Evolutionary conservation across 1,140 invertebrate genomes (phyloP), one percentile per base, ranked within the genome.

Genomic region (Lamellibrachia luymesi): DNA sequence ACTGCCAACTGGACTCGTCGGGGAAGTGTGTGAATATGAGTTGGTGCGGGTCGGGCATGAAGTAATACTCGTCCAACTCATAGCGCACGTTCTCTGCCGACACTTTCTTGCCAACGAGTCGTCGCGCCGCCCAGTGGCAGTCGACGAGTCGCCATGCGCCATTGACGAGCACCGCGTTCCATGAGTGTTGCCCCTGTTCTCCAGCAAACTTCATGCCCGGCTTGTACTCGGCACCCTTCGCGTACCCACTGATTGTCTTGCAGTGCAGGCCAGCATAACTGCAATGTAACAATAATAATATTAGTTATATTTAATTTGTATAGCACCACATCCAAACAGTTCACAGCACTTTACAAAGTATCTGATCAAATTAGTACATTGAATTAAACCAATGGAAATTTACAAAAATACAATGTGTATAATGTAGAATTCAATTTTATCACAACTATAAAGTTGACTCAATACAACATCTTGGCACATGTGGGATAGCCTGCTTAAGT

Each of bases 1-100:
- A 94, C 94, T 96, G 96, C 96, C 96, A 96, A 91, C 96, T 95
- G 2, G 93, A 50, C 64, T 96, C 96, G 92, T 96, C 96, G 5
- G 96, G 96, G 93, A 95, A 96, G 94, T 96, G 96, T 25, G 96
- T 96, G 94, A 96, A 96, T 92, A 96, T 96, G 10, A 96, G 94
- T 93, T 96, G 96, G 92, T 95, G 95, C 27, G 96, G 96, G 93
- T 96, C 95, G 2, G 96, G 95, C 92, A 96, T 93, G 95, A 96
- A 96, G 94, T 96, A 96, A 92, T 96, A 96, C 91, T 96, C 95
- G 93, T 96, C 96, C 17, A 96, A 94, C 93, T 96, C 96, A 93
- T 96, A 96, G 91, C 96, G 95, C 94, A 94, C 64, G 92, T 94
- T 94, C 50, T 94, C 94, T 27, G 64, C 91, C 38, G 94, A 94